Percentiles rank a stretch among this genome's conserved stretches.
Conservation (phyloP, 2,888 invertebrate species). For the Cerastoderma edule region DNA sequence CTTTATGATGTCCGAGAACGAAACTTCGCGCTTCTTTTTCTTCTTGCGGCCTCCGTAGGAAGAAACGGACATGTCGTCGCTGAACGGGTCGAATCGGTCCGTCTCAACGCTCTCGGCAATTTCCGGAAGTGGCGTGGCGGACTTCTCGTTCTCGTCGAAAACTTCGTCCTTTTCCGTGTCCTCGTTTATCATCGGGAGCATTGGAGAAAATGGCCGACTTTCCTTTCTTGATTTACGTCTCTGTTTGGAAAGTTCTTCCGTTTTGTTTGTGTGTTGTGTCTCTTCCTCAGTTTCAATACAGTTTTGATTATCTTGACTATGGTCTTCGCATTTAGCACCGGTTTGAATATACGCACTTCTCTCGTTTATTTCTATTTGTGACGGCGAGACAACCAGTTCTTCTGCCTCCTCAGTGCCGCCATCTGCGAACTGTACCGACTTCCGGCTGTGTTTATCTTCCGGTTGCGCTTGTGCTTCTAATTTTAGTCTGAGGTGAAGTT, state of each 20-base stretch:
- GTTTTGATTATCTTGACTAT: neutral
- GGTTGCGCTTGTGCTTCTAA: slow-evolving; percentile 54
- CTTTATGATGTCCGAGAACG: slow-evolving; percentile 71
- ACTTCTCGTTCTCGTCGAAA: slow-evolving; percentile 6
- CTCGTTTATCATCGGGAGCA: slow-evolving; percentile 62
- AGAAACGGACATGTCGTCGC: slow-evolving; percentile 52
- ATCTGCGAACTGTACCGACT: neutral
- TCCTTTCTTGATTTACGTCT: slow-evolving; percentile 24
- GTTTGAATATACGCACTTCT: slow-evolving; percentile 45
- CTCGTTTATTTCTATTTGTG: slow-evolving; percentile 39
- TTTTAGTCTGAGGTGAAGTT: slow-evolving; percentile 53
- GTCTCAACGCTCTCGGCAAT: neutral
- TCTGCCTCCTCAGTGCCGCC: slow-evolving; percentile 21
- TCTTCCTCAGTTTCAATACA: too few species aligned
- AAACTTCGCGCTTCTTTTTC: slow-evolving; percentile 65
- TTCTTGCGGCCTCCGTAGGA: slow-evolving; percentile 42
- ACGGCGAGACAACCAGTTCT: slow-evolving; percentile 30
- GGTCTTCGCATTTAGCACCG: slow-evolving; percentile 10
- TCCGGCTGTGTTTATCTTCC: slow-evolving; percentile 22
- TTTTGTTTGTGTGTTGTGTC: slow-evolving; percentile 12
- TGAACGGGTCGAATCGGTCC: slow-evolving; percentile 37
- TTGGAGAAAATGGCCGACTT: slow-evolving; percentile 36
- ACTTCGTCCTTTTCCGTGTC: slow-evolving; percentile 50
- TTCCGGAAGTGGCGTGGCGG: neutral
- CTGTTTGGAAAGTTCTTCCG: slow-evolving; percentile 12